Base-by-base conservation (phyloP, 2,113 vertebrate genomes). In the Melierax canorus region DNA sequence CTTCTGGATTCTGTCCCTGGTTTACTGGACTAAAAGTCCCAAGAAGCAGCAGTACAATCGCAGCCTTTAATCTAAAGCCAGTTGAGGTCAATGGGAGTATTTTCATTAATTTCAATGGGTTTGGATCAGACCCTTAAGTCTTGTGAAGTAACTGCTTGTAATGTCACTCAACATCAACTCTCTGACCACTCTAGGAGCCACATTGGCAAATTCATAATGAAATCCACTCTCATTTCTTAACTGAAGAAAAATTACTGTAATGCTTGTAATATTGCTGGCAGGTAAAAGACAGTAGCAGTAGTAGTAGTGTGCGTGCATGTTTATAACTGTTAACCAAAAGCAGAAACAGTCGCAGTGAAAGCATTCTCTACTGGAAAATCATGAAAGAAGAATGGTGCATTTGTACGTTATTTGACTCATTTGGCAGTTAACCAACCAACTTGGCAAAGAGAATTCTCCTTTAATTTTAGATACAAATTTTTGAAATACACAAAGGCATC, bases 31-130 rank as follows among this genome's bases (percentile, higher is more conserved):
- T 85, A 81, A 43, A 95, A 92, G 80, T 93, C 67, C 66, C 71
- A 79, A 90, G 53, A 89, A 93, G 69, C 38, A 91, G 77, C 50
- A 92, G 88, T n/a, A 93, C 90, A 96, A 96, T 91, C 8, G 4
- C 69, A 91, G 66, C 46, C 69, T 93, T 85, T 91, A 93, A 96
- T 88, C 45, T 77, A 86, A 94, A 94, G 84, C 78, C 90, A 90
- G 63, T 6, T 95, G 46, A 97, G 88, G 94, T 94, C 84, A 97
- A 75, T 71, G 53, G 85, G 41, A 91, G 86, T 88, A 92, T 96
- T 95, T 93, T 95, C 85, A 92, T 72, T 88, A 26, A 86, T 93
- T 96, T 95, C 87, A 92, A 82, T 90, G 38, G 81, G 67, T 92
- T 94, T 96, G 90, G 85, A 96, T 78, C 77, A 89, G 74, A 93